Evolutionary conservation across 2,888 invertebrate genomes (phyloP), one percentile per base, ranked within the genome.

Genomic region (Zele albiditarsus): DNA sequence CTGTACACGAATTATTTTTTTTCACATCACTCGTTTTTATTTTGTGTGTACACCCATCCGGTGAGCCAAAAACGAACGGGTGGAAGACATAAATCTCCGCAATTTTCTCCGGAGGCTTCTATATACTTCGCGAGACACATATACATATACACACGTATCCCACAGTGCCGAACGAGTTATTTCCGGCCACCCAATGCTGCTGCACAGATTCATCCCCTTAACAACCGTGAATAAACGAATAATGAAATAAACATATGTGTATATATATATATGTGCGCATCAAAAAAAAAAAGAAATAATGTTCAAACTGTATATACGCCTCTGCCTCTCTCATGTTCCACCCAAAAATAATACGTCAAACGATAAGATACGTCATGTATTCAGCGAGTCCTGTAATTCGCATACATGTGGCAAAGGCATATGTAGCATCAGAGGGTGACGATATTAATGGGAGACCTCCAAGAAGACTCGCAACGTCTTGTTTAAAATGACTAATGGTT

Each of bases 301-400:
- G n/a, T 53, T 53, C 53, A 53, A 4, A 20, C 53, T 53, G n/a
- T 53, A 6, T 16, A n/a, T 46, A 46, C 46, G 46, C 46, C 3
- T 46, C 46, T 28, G n/a, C n/a, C 25, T 63, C 10, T 63, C 20
- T 33, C 33, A 31, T 63, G 33, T 63, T 20, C 5, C 20, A 80
- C 84, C 80, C 76, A 81, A 85, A 86, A 87, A 85, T 82, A 83
- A 85, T 87, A 79, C 83, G 81, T 87, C 86, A 86, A 85, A 81
- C 78, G 77, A 84, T 82, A 81, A 84, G 82, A 82, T 85, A 82
- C 79, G 82, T 80, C 81, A 77, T 80, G 81, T 73, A 73, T 57
- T 71, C 82, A 80, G 77, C 78, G 84, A 83, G 79, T 84, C 82
- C 77, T 81, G 82, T 83, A 83, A 84, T 84, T 85, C 81, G 77